Evolutionary conservation across 2,797 vertebrate species (phyloP).

Genomic region (Limosa lapponica): DNA sequence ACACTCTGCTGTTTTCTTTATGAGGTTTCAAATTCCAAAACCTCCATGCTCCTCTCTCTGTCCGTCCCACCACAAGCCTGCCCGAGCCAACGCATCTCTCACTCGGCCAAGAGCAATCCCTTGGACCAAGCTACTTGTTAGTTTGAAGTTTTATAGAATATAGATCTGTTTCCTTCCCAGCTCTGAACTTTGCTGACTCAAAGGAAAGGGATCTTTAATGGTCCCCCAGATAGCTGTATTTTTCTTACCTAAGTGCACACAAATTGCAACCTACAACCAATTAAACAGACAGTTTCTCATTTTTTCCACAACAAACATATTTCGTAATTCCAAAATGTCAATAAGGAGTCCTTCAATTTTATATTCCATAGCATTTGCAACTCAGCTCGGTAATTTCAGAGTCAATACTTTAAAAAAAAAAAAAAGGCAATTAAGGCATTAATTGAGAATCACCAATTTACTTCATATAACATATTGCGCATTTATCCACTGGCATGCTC

Average conservation of each 20-base stretch:
- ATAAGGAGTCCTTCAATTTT: slow-evolving; percentile 23
- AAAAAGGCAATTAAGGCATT: slow-evolving; percentile 14
- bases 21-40: neutral
- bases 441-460: slow-evolving; percentile 22
- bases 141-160: slow-evolving; percentile 33
- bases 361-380: neutral
- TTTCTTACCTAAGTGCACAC: slow-evolving; percentile 57
- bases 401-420: slow-evolving; percentile 4
- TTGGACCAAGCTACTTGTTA: neutral
- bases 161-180: slow-evolving; percentile 39
- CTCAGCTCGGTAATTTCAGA: neutral
- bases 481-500: neutral
- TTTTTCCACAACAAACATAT: slow-evolving; percentile 44
- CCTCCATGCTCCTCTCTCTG: neutral
- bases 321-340: slow-evolving; percentile 57
- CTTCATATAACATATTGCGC: neutral
- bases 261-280: slow-evolving; percentile 65
- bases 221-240: slow-evolving; percentile 31
- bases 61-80: neutral
- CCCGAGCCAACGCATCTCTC: rapidly evolving
- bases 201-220: slow-evolving; percentile 50
- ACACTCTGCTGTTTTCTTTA: neutral
- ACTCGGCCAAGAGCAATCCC: neutral
- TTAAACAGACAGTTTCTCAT: slow-evolving; percentile 52
- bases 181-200: slow-evolving; percentile 62